These are phyloP conservation scores for Pangasius larnaudii DNA, from an alignment of 2,797 vertebrate genomes.

Conservation along the genomic window DNA sequence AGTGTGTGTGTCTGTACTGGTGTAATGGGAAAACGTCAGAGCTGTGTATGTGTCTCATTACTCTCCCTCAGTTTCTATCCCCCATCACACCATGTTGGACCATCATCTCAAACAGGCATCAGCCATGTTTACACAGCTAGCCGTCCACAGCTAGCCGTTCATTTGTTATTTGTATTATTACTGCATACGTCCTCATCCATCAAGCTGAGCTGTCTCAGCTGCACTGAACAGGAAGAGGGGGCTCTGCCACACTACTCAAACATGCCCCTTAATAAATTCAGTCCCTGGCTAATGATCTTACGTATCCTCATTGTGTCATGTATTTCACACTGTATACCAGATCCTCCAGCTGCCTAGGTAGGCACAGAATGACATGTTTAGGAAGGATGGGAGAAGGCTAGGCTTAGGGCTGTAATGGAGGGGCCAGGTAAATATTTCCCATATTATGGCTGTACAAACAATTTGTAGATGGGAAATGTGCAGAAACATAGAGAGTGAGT, in stretches of 20 bases:
- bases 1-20: conserved; percentile 38
- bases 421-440: conserved; percentile 70
- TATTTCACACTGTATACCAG: conserved; percentile 30
- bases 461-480: conserved; percentile 49
- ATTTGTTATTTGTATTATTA: conserved; percentile 75
- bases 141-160: conserved; percentile 60
- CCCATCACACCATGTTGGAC: conserved; percentile 67
- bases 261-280: conserved; percentile 21
- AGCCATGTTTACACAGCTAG: conserved; percentile 74
- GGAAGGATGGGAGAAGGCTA: conserved; percentile 46
- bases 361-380: conserved; percentile 39
- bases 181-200: conserved; percentile 73
- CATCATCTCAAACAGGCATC: conserved; percentile 74
- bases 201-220: conserved; percentile 75
- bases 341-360: conserved; percentile 14
- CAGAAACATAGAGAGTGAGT: conserved; percentile 5
- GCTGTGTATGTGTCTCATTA: conserved; percentile 72
- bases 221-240: conserved; percentile 51
- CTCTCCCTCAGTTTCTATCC: conserved; percentile 72
- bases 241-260: conserved; percentile 26
- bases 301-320: conserved; percentile 25
- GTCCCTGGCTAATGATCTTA: conserved; percentile 28
- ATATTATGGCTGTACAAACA: conserved; percentile 68
- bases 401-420: conserved; percentile 66
- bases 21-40: conserved; percentile 72